Conservation (phyloP, 2,113 vertebrate species). For the Setophaga coronata region DNA sequence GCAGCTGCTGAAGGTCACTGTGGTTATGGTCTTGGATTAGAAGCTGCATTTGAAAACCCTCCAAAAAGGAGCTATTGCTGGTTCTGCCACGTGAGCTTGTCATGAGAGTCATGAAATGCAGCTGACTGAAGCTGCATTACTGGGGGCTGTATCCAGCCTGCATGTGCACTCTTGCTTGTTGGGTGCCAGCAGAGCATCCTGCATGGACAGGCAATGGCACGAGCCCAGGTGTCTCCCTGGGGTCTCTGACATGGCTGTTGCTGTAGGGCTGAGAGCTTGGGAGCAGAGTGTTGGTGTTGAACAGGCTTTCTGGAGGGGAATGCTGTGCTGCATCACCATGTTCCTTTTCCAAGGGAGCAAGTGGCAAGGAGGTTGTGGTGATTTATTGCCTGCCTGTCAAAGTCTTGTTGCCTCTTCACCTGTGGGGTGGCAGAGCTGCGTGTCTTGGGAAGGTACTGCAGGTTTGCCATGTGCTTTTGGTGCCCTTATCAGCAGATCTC, state of each 20-base stretch:
- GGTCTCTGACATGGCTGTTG: rapidly evolving
- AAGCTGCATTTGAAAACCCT: not conserved
- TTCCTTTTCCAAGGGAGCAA: not conserved
- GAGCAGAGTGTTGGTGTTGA: not conserved
- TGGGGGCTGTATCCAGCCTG: not conserved
- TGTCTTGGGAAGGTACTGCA: not conserved
- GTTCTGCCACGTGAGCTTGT: not conserved
- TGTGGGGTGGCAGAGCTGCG: not conserved
- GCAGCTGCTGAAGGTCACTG: conserved; percentile 10
- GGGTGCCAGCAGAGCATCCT: not conserved
- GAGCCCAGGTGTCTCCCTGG: rapidly evolving
- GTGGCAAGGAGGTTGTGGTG: not conserved
- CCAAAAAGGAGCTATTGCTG: not conserved
- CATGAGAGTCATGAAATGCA: not conserved
- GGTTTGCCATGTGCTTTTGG: not conserved
- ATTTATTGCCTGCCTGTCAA: not conserved
- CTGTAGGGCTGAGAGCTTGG: not conserved
- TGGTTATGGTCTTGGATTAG: not conserved
- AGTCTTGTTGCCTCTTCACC: not conserved
- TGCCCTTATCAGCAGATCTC: not conserved
- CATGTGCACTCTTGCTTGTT: not conserved
- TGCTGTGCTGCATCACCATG: rapidly evolving
- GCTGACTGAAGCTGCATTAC: conserved; percentile 4
- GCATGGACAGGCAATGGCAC: not conserved
- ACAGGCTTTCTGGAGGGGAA: not conserved